Percentiles rank a stretch among this genome's conserved stretches.
These are phyloP conservation scores for Drosophila quinaria DNA, from an alignment of 2,888 invertebrate species.

Conservation along the genomic window DNA sequence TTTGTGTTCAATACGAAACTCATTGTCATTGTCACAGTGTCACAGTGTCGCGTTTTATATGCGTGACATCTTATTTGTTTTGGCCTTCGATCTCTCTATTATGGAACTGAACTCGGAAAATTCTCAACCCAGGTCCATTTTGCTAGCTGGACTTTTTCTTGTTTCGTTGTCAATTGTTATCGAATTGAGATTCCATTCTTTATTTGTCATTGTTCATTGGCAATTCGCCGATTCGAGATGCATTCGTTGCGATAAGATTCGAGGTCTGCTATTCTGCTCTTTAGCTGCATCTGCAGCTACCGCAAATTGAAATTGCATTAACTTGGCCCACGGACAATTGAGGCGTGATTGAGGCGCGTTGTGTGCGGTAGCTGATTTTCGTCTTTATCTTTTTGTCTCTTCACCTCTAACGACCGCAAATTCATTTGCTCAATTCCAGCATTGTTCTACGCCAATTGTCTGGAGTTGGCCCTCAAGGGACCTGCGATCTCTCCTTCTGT, in stretches of 20 bases:
- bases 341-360: constrained; percentile 76
- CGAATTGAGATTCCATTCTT: constrained; percentile 44
- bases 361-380: constrained; percentile 68
- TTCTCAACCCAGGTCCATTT: background rate
- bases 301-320: constrained; percentile 76
- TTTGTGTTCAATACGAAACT: constrained; percentile 20
- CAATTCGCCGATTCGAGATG: constrained; percentile 62
- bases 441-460: constrained; percentile 59
- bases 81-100: constrained; percentile 62
- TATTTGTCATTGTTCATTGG: constrained; percentile 49
- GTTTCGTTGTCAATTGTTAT: constrained; percentile 67
- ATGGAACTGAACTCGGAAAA: constrained; percentile 31
- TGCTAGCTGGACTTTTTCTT: constrained; percentile 9
- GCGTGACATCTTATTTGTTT: constrained; percentile 73
- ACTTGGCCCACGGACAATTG: constrained; percentile 66
- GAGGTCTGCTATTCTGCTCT: constrained; percentile 10
- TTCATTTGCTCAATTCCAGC: constrained; percentile 33
- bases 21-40: constrained; percentile 16
- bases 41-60: constrained; percentile 67
- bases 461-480: constrained; percentile 27
- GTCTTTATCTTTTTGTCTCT: constrained; percentile 1
- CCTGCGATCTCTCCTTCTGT: background rate
- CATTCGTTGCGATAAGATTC: constrained; percentile 55
- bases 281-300: constrained; percentile 47
- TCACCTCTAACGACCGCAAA: constrained; percentile 59